Conservation (phyloP, 1,140 invertebrate species). For the Lasioglossum baleicum region DNA sequence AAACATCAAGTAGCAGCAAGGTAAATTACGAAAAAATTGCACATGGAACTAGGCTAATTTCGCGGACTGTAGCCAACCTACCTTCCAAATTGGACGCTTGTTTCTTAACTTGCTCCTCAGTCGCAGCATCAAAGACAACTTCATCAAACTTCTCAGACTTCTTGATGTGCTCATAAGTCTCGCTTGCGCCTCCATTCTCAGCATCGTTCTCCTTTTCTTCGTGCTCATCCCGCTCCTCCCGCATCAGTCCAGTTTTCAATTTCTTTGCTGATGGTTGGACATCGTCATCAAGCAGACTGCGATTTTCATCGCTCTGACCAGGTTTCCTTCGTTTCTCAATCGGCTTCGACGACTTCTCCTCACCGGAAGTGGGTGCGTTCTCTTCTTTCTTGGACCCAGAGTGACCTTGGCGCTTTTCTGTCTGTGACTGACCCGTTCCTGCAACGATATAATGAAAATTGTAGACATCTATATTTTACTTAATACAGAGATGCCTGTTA, state of each 20-base stretch:
- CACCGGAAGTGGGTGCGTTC: constrained; percentile 57
- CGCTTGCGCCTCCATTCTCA: constrained; percentile 80
- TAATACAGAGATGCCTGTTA: not conserved
- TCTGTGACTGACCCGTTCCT: constrained; percentile 76
- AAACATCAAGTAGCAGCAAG: too few relatives aligned
- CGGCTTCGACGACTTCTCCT: constrained; percentile 61
- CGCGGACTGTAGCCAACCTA: too few relatives aligned
- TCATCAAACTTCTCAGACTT: constrained; percentile 86
- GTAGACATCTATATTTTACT: too few relatives aligned
- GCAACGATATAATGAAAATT: constrained; percentile 13
- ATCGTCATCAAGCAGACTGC: constrained; percentile 75
- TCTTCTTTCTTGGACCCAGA: constrained; percentile 70
- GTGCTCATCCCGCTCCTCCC: constrained; percentile 78
- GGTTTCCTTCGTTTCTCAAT: constrained; percentile 77
- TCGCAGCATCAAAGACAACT: constrained; percentile 85
- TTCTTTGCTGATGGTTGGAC: constrained; percentile 79
- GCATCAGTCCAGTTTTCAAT: constrained; percentile 78
- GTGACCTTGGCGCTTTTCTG: constrained; percentile 70
- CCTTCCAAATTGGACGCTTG: constrained; percentile 83
- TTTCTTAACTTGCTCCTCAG: constrained; percentile 91
- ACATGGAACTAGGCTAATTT: too few relatives aligned
- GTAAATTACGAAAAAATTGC: too few relatives aligned
- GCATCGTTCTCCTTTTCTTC: constrained; percentile 79
- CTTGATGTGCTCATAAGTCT: constrained; percentile 92
- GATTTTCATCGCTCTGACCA: constrained; percentile 77